Evolutionary conservation across 2,797 vertebrate genomes (phyloP).

Genomic region (Chiroxiphia lanceolata): DNA sequence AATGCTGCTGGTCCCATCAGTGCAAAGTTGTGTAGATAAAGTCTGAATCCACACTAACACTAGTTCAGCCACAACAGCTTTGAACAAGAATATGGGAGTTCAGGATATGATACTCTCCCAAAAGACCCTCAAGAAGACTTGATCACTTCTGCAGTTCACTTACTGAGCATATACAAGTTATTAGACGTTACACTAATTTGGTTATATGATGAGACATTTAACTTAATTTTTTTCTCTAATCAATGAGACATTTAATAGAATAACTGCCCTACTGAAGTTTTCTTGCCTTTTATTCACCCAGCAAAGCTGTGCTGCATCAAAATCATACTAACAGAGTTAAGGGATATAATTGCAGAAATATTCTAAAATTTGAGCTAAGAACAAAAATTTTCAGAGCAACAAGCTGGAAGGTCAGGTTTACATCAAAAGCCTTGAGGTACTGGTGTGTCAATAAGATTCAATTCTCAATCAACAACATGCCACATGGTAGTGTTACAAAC

Average conservation of each 20-base stretch:
- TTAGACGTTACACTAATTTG: neutral
- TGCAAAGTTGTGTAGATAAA: neutral
- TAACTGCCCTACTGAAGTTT: neutral
- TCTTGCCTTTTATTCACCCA: neutral
- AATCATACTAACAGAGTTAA: neutral
- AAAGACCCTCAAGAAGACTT: neutral
- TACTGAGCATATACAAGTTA: neutral
- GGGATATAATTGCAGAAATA: neutral
- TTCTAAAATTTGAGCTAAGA: neutral
- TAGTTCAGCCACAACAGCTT: neutral
- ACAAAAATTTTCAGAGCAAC: neutral
- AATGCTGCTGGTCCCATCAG: neutral
- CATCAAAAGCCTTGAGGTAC: neutral
- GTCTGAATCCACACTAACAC: neutral
- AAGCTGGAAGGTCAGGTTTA: neutral
- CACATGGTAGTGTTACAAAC: neutral
- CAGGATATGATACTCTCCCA: neutral
- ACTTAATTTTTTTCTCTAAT: neutral
- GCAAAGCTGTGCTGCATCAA: neutral
- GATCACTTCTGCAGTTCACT: neutral
- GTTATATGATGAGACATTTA: neutral
- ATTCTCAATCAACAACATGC: fast-evolving
- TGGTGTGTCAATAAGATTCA: neutral
- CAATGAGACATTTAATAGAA: neutral
- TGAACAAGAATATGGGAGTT: neutral